Base-by-base conservation (phyloP, 2,113 vertebrate genomes). In the Eulacestoma nigropectus region DNA sequence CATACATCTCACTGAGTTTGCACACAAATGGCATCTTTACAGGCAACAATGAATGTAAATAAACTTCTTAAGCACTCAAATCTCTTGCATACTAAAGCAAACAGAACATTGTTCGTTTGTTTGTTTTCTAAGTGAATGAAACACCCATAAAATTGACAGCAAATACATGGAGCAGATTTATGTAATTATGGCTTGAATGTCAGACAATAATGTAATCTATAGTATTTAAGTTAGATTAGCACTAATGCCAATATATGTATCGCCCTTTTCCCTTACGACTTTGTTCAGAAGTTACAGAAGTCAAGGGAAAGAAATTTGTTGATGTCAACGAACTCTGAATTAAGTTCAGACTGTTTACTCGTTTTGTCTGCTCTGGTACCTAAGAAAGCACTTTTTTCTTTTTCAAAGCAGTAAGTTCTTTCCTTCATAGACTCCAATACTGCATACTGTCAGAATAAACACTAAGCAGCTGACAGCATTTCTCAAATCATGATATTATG, bases 11-110 rank as follows among this genome's bases (percentile, higher is more conserved):
- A 85, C 70, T 89, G 89, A 63, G 55, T 88, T 72, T 63, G 29
- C 49, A 83, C 50, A 90, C 7, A 93, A 90, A 84, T 22, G 16
- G 37, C 41, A 79, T 62, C 62, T 84, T 92, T 72, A 87, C 39
- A 81, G 29, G 57, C 41, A 94, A 89, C 46, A 92, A 87, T 39
- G 73, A 92, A 79, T 55, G 37, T 87, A 97, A 97, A 94, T 50
- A 91, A 37, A 67, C 42, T 91, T 93, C 76, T 94, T 93, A 83
- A 94, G 44, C 62, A 90, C 55, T 83, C 32, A 65, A 42, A 69
- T 89, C 32, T 88, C 73, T 89, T 92, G n/a, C 68, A 95, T 83
- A 57, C 32, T 56, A 87, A 87, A 93, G 19, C 70, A 95, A 94
- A 89, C 39, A 83, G 41, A 69, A 75, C 9, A 77, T 1, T 26